Percentiles rank a stretch among this genome's conserved stretches.
phyloP scores from a whole-genome alignment of 2,113 vertebrate species.

The Spizaetus ornatus region DNA sequence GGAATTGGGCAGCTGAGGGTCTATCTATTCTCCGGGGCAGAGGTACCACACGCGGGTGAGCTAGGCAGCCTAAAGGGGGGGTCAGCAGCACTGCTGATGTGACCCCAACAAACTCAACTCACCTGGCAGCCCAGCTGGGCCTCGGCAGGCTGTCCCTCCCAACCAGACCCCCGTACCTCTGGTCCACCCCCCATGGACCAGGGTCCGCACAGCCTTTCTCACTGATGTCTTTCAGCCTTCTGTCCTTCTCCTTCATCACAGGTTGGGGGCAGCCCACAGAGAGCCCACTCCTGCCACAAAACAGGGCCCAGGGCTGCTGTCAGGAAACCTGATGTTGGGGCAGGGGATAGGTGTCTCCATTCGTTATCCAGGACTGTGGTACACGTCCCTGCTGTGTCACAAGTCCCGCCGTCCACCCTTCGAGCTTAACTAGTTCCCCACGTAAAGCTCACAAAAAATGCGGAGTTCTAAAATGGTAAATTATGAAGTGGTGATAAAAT shows the following conservation, averaged over 20 bases:
- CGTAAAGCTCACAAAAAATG: not conserved
- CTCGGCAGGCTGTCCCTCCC: not conserved
- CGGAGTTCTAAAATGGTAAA: not conserved
- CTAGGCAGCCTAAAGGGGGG: not conserved
- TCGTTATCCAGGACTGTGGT: not conserved
- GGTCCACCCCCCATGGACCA: not conserved
- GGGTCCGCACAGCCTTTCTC: not conserved
- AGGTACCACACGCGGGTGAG: rapidly evolving
- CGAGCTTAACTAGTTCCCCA: not conserved
- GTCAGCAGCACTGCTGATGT: not conserved
- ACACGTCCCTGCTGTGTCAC: not conserved
- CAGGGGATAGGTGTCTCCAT: not conserved
- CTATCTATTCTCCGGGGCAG: not conserved
- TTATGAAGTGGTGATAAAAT: not conserved
- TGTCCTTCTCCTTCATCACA: not conserved
- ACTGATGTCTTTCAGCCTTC: not conserved
- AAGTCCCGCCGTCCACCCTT: not conserved
- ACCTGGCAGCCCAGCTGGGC: not conserved
- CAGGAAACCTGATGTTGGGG: rapidly evolving
- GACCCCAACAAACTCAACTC: not conserved
- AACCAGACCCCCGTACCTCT: rapidly evolving
- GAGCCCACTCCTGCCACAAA: not conserved
- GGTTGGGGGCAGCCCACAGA: rapidly evolving
- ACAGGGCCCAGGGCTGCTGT: not conserved
- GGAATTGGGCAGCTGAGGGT: not conserved